A percentile compares a stretch with the other conserved stretches of the same genome.
Conservation (phyloP, 2,797 vertebrate genomes). For the Rhodeus uyekii region DNA sequence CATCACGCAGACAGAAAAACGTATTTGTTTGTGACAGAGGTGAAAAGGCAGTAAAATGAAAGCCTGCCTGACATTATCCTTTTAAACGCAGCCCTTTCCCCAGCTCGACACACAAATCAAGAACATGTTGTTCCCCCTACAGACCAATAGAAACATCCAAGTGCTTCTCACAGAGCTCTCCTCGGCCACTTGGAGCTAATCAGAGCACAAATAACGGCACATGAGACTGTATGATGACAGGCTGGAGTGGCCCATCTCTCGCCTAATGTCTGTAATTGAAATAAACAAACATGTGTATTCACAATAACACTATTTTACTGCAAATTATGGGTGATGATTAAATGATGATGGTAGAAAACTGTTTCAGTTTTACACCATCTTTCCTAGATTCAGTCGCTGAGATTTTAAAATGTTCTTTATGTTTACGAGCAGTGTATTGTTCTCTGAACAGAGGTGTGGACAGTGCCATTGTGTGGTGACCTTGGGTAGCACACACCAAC, state of each 20-base stretch:
- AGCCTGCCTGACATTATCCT: constrained; percentile 52
- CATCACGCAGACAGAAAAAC: constrained; percentile 50
- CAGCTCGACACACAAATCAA: constrained; percentile 36
- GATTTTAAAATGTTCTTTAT: constrained; percentile 10
- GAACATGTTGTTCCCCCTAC: constrained; percentile 37
- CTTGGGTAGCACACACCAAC: constrained; percentile 46
- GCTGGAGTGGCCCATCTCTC: constrained; percentile 37
- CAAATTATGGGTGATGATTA: neutral
- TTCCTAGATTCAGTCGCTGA: neutral
- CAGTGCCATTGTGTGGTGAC: constrained; percentile 59
- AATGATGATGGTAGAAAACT: no score
- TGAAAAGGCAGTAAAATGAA: constrained; percentile 50
- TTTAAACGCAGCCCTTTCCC: constrained; percentile 44
- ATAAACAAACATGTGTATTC: constrained; percentile 48
- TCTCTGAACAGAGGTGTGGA: constrained; percentile 38
- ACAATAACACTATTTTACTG: constrained; percentile 30
- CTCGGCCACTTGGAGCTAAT: constrained; percentile 54
- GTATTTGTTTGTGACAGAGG: constrained; percentile 52
- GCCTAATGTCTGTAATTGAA: constrained; percentile 52
- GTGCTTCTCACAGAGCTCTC: constrained; percentile 43
- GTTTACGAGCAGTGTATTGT: constrained; percentile 19
- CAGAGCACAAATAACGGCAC: constrained; percentile 43
- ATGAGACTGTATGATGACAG: constrained; percentile 49
- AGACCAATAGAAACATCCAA: constrained; percentile 33
- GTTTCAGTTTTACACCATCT: neutral